These are phyloP conservation scores for Uropsilus gracilis DNA, from an alignment of 2,113 vertebrate species.

Conservation along the genomic window DNA sequence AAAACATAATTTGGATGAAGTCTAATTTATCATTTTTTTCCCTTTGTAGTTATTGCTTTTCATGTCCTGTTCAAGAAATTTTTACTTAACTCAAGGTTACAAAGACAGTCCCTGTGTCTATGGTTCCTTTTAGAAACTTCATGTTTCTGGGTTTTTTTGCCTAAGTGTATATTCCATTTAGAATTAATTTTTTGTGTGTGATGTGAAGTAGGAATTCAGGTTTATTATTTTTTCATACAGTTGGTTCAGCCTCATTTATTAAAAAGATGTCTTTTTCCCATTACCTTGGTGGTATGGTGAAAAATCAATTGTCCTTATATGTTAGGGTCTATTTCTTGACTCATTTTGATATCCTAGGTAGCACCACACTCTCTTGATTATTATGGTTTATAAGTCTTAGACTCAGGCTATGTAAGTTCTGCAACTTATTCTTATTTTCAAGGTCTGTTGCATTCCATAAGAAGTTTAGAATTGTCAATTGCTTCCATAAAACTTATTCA, in stretches of 20 bases:
- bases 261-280: background rate
- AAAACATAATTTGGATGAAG: conserved; percentile 8
- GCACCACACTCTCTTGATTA: background rate
- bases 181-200: background rate
- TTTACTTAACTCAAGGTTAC: background rate
- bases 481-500: background rate
- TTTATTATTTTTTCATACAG: background rate
- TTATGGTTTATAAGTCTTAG: background rate
- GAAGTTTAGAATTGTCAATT: conserved; percentile 25
- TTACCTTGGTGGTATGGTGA: background rate
- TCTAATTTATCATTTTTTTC: background rate
- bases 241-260: background rate
- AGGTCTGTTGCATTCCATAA: background rate
- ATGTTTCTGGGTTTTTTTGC: background rate
- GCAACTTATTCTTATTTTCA: background rate
- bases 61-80: background rate
- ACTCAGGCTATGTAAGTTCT: background rate
- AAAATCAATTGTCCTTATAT: background rate
- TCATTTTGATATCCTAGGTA: background rate
- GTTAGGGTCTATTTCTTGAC: background rate
- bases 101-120: background rate
- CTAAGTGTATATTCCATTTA: background rate
- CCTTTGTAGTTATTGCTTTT: background rate
- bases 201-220: background rate
- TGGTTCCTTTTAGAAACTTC: conserved; percentile 27